phyloP scores from a whole-genome alignment of 2,113 vertebrate genomes.

The Myiagra hebetior region DNA sequence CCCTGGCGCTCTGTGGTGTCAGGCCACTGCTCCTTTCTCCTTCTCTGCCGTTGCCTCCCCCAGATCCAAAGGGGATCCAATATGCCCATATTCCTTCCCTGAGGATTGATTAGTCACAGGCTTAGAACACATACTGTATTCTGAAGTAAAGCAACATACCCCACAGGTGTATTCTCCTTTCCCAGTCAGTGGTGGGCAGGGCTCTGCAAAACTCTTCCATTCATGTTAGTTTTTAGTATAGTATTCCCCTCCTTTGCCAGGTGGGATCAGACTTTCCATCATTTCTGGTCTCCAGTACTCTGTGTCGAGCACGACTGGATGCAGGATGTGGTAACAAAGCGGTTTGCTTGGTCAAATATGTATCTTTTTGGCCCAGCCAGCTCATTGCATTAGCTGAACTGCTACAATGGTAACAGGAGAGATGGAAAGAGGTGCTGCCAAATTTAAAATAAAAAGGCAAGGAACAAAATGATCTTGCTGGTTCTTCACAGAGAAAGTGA shows the following conservation, averaged over 20 bases:
- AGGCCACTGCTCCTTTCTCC: neutral
- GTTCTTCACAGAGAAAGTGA: neutral
- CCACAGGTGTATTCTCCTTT: neutral
- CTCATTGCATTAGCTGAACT: neutral
- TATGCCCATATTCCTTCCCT: neutral
- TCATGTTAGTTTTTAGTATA: neutral
- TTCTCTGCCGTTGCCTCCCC: neutral
- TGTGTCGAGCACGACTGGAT: neutral
- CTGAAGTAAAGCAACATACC: neutral
- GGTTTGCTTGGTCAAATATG: neutral
- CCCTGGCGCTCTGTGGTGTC: neutral
- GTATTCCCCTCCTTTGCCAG: neutral
- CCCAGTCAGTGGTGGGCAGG: neutral
- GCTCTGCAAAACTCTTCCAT: neutral
- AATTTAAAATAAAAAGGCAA: neutral
- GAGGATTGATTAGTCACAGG: neutral
- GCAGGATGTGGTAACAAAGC: neutral
- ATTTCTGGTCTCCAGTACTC: neutral
- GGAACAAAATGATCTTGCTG: neutral
- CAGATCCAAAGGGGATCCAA: neutral
- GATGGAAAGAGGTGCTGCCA: neutral
- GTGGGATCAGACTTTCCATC: neutral
- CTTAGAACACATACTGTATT: neutral
- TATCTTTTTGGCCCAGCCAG: rapidly evolving
- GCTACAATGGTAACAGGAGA: neutral